Conservation (phyloP, 2,888 invertebrate species). For the Drosophila prostipennis region DNA sequence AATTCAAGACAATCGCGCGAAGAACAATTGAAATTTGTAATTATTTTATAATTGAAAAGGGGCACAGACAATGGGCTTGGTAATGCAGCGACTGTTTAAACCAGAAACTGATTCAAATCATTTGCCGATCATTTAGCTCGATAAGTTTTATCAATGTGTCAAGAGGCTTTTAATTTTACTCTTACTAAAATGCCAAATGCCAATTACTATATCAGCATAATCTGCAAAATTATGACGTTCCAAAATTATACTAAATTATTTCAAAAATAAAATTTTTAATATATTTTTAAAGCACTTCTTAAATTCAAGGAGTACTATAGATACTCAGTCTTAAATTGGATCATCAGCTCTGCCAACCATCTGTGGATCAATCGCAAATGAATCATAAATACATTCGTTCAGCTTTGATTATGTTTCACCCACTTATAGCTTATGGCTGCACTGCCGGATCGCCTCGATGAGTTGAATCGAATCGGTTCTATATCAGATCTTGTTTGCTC, state of each 20-base stretch:
- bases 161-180: background rate
- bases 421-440: slow-evolving; percentile 10
- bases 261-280: too few relatives aligned
- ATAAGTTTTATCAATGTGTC: background rate
- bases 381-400: slow-evolving; percentile 19
- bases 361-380: slow-evolving; percentile 20
- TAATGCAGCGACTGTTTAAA: background rate
- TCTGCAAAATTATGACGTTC: too few relatives aligned
- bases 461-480: slow-evolving; percentile 14
- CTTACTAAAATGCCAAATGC: background rate
- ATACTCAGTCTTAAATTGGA: too few relatives aligned
- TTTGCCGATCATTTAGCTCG: background rate
- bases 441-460: background rate
- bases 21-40: slow-evolving; percentile 35
- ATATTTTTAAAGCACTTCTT: background rate
- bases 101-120: slow-evolving; percentile 1
- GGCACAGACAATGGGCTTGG: background rate
- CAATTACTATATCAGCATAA: too few relatives aligned
- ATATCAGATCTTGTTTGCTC: slow-evolving; percentile 53
- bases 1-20: slow-evolving; percentile 7
- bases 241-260: too few relatives aligned
- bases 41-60: slow-evolving; percentile 15
- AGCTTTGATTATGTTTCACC: slow-evolving; percentile 24
- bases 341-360: background rate
- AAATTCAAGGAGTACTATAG: too few relatives aligned